A percentile compares a stretch with the other conserved stretches of the same genome.
Conservation (phyloP, 2,113 vertebrate species). For the Syrmaticus mikado region DNA sequence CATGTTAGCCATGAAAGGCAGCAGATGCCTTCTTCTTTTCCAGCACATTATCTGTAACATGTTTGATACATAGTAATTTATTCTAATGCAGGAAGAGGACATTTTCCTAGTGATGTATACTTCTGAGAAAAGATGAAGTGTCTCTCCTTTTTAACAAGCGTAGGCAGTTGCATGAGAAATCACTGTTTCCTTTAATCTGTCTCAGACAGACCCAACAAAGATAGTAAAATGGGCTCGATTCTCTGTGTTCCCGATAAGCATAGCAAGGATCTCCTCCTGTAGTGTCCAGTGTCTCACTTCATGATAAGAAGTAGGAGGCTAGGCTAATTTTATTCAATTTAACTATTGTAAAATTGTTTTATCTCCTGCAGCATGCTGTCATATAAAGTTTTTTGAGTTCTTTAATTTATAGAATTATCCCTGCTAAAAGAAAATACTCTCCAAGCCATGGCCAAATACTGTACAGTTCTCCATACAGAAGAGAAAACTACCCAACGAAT, state of each 20-base stretch:
- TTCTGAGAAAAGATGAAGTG: not conserved
- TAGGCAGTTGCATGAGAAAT: not conserved
- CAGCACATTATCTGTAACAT: not conserved
- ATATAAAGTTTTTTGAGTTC: not conserved
- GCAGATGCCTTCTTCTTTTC: not conserved
- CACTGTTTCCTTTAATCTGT: constrained; percentile 27
- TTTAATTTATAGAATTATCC: not conserved
- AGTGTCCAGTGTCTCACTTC: not conserved
- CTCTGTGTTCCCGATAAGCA: not conserved
- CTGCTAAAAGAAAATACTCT: not conserved
- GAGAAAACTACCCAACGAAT: not conserved
- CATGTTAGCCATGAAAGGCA: not conserved
- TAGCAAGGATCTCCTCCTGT: not conserved
- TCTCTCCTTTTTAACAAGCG: not conserved
- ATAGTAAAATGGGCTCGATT: not conserved
- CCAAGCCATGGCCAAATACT: not conserved
- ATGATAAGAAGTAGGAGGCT: not conserved
- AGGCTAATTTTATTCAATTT: not conserved
- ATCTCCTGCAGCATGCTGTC: not conserved
- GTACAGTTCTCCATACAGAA: not conserved
- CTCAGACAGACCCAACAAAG: constrained; percentile 11
- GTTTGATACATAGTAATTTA: constrained; percentile 40
- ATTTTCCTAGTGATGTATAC: not conserved
- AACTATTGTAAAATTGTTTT: not conserved
- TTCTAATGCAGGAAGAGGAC: not conserved